Conservation (phyloP, 2,797 vertebrate genomes). For the Staurois parvus region DNA sequence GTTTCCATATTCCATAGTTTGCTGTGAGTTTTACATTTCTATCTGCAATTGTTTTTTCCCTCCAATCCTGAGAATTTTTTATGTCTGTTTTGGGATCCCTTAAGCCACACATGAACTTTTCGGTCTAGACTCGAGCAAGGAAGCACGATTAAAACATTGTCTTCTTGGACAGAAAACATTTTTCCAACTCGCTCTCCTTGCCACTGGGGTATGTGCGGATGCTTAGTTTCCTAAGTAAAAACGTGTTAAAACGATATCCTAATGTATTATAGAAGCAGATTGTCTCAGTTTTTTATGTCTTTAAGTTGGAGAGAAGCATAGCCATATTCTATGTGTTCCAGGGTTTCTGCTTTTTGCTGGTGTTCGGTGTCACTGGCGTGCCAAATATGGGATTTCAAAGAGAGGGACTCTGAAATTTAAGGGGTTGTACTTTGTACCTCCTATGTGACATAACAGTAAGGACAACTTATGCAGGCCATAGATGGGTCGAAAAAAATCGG, state of each 20-base stretch:
- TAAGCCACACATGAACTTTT: background rate
- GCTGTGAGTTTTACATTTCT: too few species aligned
- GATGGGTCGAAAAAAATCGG: too few species aligned
- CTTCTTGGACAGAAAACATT: conserved; percentile 3
- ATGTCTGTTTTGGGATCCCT: conserved; percentile 28
- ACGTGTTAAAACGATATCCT: conserved; percentile 38
- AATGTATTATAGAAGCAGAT: background rate
- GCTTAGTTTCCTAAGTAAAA: background rate
- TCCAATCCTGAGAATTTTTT: background rate
- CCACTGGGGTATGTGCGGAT: conserved; percentile 8
- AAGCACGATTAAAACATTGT: conserved; percentile 9
- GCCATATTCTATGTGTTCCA: background rate
- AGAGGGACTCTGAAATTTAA: too few species aligned
- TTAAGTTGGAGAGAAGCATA: conserved; percentile 3
- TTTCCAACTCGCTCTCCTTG: background rate
- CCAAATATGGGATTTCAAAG: background rate
- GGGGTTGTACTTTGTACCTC: too few species aligned
- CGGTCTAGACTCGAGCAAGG: background rate
- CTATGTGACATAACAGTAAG: too few species aligned
- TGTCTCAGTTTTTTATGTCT: conserved; percentile 13
- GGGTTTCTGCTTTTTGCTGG: background rate
- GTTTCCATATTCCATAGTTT: too few species aligned
- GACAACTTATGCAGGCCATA: too few species aligned
- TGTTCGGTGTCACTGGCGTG: background rate
- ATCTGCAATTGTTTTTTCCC: background rate